These are phyloP conservation scores for Chrysomallon squamiferum DNA, from an alignment of 1,140 invertebrate species.

Conservation along the genomic window DNA sequence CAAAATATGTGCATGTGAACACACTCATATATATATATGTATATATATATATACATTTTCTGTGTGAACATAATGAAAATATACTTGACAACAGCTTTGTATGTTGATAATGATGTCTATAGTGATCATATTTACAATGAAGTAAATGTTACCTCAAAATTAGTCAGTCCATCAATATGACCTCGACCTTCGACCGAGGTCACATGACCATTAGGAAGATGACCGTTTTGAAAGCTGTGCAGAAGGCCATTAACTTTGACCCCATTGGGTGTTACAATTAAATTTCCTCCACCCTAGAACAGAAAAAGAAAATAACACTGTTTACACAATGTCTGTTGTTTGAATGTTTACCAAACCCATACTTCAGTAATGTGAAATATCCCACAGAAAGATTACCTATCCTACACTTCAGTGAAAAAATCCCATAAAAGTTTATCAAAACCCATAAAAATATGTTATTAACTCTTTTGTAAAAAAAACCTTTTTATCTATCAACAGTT, in stretches of 20 bases:
- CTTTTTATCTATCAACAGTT: too few relatives aligned
- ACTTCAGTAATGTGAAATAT: not conserved
- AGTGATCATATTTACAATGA: too few relatives aligned
- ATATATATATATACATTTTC: too few relatives aligned
- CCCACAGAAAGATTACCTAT: not conserved
- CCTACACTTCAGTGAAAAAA: too few relatives aligned
- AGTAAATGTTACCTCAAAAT: conserved; percentile 3
- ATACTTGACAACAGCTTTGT: too few relatives aligned
- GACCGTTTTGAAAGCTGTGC: conserved; percentile 29
- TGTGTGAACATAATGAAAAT: too few relatives aligned
- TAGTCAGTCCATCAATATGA: conserved; percentile 8
- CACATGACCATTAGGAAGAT: conserved; percentile 34
- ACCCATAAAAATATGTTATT: too few relatives aligned
- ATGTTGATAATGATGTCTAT: too few relatives aligned
- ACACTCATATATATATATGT: too few relatives aligned
- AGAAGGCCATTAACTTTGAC: conserved; percentile 31
- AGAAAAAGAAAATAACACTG: not conserved
- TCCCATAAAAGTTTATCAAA: too few relatives aligned
- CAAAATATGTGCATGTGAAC: too few relatives aligned
- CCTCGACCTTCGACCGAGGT: not conserved
- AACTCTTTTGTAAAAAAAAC: too few relatives aligned
- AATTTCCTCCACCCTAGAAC: conserved; percentile 28
- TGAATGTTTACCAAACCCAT: not conserved
- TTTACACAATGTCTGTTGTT: not conserved
- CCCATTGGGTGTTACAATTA: conserved; percentile 40